Base-by-base conservation (phyloP, 2,113 vertebrate species). In the Atlantisia rogersi region DNA sequence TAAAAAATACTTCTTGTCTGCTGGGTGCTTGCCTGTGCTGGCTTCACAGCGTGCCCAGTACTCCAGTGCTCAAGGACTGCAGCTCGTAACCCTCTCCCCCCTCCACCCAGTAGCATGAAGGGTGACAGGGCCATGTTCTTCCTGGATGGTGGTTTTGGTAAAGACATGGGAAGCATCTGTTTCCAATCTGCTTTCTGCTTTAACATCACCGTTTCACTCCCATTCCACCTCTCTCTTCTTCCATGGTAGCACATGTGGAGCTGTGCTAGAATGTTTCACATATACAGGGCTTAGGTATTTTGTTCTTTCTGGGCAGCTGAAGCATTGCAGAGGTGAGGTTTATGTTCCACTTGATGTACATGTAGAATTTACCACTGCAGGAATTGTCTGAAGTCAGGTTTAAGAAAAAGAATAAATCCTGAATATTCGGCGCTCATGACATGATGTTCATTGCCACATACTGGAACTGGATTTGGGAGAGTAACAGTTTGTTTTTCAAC, bases 371-470 rank as follows among this genome's bases (percentile, higher is more conserved):
- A 13, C 25, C 46, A 40, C 52, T 88, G 46, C 15, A 67, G 70
- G 40, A 86, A 28, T 19, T 88, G 55, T 20, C 56, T 71, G 10
- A 74, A 90, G 64, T n/a, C 35, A 80, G 32, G 29, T 68, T 63
- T 44, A 74, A 81, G 76, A 46, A 74, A 90, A 67, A 82, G 17
- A 39, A 64, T 74, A 81, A 94, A 88, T 95, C 20, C 29, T 42
- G 56, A 42, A 24, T 79, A 60, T 44, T 82, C 5, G 2, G 9
- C 87, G 37, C 39, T 59, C 4, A 1, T 77, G 76, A 88, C 4
- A 3, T 58, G 39, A 42, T 63, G 63, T 29, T 86, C 39, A 60
- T 75, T 86, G 82, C 50, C 62, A 21, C 2, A 5, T 75, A 31
- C 55, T 75, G 44, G 64, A 93, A 77, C 70, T 83, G 65, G 71